Evolutionary conservation across 2,113 vertebrate genomes (phyloP).

Genomic region (Verasper variegatus): DNA sequence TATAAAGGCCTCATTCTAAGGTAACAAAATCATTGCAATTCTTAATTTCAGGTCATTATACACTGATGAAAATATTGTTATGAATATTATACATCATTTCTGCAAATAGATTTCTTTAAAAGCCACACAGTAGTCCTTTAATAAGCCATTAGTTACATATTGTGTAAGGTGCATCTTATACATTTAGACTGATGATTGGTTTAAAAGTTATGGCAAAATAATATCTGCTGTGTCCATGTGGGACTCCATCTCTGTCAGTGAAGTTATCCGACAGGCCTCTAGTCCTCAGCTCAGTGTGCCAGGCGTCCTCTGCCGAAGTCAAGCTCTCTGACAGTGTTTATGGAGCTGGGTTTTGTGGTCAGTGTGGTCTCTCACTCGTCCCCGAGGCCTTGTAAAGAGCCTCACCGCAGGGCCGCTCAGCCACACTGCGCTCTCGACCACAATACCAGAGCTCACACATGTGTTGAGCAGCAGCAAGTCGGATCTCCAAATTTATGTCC

Average conservation of each 20-base stretch:
- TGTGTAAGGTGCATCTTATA: no score
- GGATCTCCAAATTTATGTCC: slow-evolving; percentile 52
- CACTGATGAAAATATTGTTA: no score
- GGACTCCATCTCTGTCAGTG: background rate
- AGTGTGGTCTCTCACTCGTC: slow-evolving; percentile 57
- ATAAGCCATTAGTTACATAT: no score
- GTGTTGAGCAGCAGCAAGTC: slow-evolving; percentile 54
- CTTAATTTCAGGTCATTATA: no score
- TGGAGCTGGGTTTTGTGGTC: slow-evolving; percentile 67
- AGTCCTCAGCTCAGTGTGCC: slow-evolving; percentile 3
- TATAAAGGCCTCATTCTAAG: no score
- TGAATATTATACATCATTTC: no score
- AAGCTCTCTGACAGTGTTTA: slow-evolving; percentile 59
- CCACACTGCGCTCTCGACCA: slow-evolving; percentile 52
- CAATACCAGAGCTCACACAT: slow-evolving; percentile 72
- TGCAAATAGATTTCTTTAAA: no score
- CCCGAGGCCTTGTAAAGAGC: slow-evolving; percentile 69
- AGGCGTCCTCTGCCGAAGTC: slow-evolving; percentile 7
- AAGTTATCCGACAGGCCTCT: slow-evolving; percentile 24
- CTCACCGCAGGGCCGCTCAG: slow-evolving; percentile 54
- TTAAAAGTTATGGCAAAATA: no score
- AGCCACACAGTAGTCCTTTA: no score
- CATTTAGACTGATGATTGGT: no score
- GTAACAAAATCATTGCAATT: no score
- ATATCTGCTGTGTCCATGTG: background rate